These are phyloP conservation scores for Sandelia bainsii DNA, from an alignment of 2,797 vertebrate species.

Conservation along the genomic window DNA sequence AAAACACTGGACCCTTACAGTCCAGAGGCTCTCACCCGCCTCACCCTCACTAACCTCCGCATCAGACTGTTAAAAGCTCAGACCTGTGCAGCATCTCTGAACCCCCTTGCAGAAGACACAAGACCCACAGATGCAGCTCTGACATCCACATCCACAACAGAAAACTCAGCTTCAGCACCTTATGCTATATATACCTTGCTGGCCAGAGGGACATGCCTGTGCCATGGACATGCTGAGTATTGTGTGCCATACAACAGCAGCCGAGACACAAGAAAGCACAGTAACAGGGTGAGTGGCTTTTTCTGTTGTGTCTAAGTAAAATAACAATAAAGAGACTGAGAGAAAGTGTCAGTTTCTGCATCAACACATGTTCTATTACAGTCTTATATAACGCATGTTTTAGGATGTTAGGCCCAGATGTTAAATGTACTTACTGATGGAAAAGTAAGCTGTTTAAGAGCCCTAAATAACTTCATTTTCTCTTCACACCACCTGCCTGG, in stretches of 20 bases:
- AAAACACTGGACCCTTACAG: slow-evolving; percentile 87
- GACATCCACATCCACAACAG: slow-evolving; percentile 11
- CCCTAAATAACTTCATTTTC: slow-evolving; percentile 41
- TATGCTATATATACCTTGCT: slow-evolving; percentile 91
- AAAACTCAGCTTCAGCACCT: slow-evolving; percentile 77
- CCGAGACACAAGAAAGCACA: slow-evolving; percentile 41
- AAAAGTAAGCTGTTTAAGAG: slow-evolving; percentile 3
- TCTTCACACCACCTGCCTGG: slow-evolving; percentile 39
- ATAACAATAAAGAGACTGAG: not conserved
- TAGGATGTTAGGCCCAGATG: slow-evolving; percentile 34
- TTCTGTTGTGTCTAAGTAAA: slow-evolving; percentile 10
- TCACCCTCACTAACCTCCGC: slow-evolving; percentile 90
- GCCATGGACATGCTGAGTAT: slow-evolving; percentile 90
- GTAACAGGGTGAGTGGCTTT: slow-evolving; percentile 67
- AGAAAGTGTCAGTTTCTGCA: slow-evolving; percentile 6
- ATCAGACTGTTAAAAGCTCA: slow-evolving; percentile 89
- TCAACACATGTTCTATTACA: slow-evolving; percentile 21
- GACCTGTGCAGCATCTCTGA: slow-evolving; percentile 73
- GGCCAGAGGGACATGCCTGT: slow-evolving; percentile 90
- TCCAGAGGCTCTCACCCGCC: slow-evolving; percentile 82
- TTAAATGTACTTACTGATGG: slow-evolving; percentile 17
- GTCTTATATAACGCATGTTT: slow-evolving; percentile 25
- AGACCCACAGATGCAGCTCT: slow-evolving; percentile 30
- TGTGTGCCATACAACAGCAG: slow-evolving; percentile 76
- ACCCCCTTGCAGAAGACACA: not conserved